Evolutionary conservation across 37 sponge, comb jelly and placozoan genomes (phyloP).

Genomic region (Spongia lamella): DNA sequence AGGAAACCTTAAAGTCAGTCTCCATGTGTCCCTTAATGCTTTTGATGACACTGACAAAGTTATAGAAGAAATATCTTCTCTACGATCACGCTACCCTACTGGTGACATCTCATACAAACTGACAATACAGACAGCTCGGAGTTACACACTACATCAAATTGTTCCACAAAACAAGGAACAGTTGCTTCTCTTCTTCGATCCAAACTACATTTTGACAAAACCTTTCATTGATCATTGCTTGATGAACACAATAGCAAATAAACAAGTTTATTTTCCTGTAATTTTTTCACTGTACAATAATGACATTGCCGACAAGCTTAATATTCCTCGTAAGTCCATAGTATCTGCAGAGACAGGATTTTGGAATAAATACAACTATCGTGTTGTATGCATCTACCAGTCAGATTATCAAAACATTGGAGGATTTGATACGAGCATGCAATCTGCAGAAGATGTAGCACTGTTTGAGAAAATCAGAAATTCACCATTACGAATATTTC

Average conservation of each 20-base stretch:
- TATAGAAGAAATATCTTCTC: neutral
- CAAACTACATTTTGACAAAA: constrained; percentile 23
- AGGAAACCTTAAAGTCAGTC: neutral
- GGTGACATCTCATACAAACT: constrained; percentile 7
- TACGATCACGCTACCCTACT: constrained; percentile 5
- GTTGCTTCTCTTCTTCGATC: constrained; percentile 38
- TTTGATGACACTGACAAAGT: constrained; percentile 6
- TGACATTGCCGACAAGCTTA: constrained; percentile 6
- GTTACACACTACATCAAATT: neutral
- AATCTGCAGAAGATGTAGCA: constrained; percentile 1
- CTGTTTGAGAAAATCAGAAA: constrained; percentile 34
- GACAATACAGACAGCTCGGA: too few relatives aligned
- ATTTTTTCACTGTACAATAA: constrained; percentile 61
- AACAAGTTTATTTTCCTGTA: constrained; percentile 47
- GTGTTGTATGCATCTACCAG: constrained; percentile 41
- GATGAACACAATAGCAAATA: constrained; percentile 28
- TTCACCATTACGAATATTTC: constrained; percentile 33
- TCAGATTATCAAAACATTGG: constrained; percentile 28
- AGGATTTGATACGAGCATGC: constrained; percentile 18
- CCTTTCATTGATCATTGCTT: constrained; percentile 47
- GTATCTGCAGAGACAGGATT: constrained; percentile 53
- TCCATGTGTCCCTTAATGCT: constrained; percentile 33
- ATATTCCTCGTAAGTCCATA: neutral
- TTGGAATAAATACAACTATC: constrained; percentile 54
- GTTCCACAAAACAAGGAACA: neutral